Evolutionary conservation across 2,888 invertebrate genomes (phyloP), one percentile per base, ranked within the genome.

Genomic region (Drosophila multiciliata): DNA sequence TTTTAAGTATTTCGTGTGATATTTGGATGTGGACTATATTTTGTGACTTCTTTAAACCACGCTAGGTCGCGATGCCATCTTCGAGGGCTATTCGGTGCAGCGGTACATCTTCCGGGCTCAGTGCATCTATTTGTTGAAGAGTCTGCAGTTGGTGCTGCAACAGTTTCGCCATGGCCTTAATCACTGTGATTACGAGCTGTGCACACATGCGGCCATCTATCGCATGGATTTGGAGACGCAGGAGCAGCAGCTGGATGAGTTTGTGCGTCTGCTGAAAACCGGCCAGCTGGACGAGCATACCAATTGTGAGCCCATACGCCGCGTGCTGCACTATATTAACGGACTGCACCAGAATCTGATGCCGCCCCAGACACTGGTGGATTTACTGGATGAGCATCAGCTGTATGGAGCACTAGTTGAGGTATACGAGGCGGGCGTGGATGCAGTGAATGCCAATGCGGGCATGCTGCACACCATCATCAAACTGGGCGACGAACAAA

Each of bases 241-340:
- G 93, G 99, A 99, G 92, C 96, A 97, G 79, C 95, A 97, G 4
- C 93, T 99, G 17, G 99, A 99, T 92, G 96, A 95, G 54, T 96
- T 97, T 87, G 95, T 98, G 23, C 98, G 98, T 61, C 94, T 99
- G 58, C 95, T 99, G 1, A 97, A 98, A 91, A 95, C 96, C 50
- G 98, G 98, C 92, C 97, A 98, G 92, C 93, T 99, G 61, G 99
- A 99, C 92, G 99, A 99, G 94, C 99, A 99, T 93, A 96, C 98
- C 53, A 95, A 97, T 0, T 94, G 97, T 15, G 99, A 99, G 36
- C 94, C 94, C 92, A 85, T 99, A 65, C 98, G 98, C 90, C 97
- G 97, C 63, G 96, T 97, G 87, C 96, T 97, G 83, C 94, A 94
- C 48, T 98, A 98, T 92, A 96, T 98, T 87, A 95, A 96, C 84